phyloP scores from a whole-genome alignment of 2,797 vertebrate genomes.

The Hemibagrus guttatus region DNA sequence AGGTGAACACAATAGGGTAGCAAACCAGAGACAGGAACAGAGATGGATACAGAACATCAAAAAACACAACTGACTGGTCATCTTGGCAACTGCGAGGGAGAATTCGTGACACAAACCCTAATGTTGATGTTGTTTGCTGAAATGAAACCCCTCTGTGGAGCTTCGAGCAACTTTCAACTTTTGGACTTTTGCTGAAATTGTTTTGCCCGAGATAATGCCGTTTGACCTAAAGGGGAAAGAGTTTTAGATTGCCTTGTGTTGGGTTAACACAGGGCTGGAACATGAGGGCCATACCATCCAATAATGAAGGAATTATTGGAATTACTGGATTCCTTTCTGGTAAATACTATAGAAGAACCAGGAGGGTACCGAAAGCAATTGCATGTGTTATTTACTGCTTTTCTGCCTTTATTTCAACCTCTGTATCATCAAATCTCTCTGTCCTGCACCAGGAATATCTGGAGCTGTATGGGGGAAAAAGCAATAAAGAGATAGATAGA shows the following conservation, averaged over 20 bases:
- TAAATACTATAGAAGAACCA: conserved; percentile 8
- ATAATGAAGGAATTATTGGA: conserved; percentile 28
- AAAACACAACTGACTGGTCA: background rate
- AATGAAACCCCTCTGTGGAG: background rate
- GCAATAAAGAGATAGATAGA: background rate
- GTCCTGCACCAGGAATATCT: conserved; percentile 28
- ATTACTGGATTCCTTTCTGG: background rate
- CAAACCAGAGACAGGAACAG: background rate
- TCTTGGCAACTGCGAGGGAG: background rate
- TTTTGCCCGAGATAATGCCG: conserved; percentile 38
- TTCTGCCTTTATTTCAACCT: conserved; percentile 37
- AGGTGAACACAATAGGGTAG: background rate
- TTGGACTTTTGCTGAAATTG: conserved; percentile 37
- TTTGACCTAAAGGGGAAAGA: conserved; percentile 44
- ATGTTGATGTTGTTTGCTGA: background rate
- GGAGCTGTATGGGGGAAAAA: background rate
- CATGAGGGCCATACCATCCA: conserved; percentile 30
- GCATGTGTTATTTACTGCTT: conserved; percentile 17
- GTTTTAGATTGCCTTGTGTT: conserved; percentile 46
- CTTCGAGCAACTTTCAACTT: conserved; percentile 37
- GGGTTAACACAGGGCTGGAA: conserved; percentile 14
- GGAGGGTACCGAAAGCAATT: conserved; percentile 30
- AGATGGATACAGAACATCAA: background rate
- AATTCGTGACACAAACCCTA: background rate
- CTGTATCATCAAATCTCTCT: conserved; percentile 37